Base-by-base conservation (phyloP, 1,140 invertebrate species). In the Calephelis nemesis region DNA sequence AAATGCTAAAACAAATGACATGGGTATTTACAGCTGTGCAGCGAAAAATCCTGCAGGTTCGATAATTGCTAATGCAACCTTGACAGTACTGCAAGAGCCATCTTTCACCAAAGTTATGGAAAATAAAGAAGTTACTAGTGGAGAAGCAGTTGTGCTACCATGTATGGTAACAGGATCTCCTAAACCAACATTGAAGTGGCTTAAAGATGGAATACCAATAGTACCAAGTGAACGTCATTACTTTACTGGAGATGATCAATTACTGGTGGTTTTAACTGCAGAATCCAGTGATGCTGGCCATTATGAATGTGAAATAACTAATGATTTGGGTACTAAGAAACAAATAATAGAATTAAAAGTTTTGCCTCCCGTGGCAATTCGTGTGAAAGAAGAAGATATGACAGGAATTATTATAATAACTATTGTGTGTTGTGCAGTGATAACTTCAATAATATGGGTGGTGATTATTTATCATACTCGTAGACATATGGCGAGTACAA, bases 21-120 rank as follows among this genome's bases (percentile, higher is more conserved):
- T 96, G 79, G 98, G 98, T 3, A 93, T 97, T 4, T 99, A 99
- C 82, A 98, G 96, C 45, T 99, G 98, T 90, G 98, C 95, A 7
- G 98, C 98, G 0, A 94, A 95, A 75, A 99, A 99, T 92, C 92
- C 95, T 13, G 98, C 97, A 13, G 98, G 98, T 1, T 94, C 94
- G 54, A 96, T 97, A 19, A 94, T 96, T 63, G 95, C 97, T 3
- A 98, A 98, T 93, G 97, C 97, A 0, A 96, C 96, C n/a, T 91
- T 99, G 3, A 95, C 95, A 72, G 97, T 99, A 45, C 93, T 92
- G 95, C 97, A 98, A 92, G 95, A 95, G 65, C 97, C 97, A 19
- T 95, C 95, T 3, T 97, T 98, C 92, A 94, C 95, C 8, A 97
- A 96, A 84, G 95, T 95, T 1, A 96, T 98, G 95, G 95, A 96